Base-by-base conservation (phyloP, 2,797 vertebrate genomes). In the Gymnopithys bicolor region DNA sequence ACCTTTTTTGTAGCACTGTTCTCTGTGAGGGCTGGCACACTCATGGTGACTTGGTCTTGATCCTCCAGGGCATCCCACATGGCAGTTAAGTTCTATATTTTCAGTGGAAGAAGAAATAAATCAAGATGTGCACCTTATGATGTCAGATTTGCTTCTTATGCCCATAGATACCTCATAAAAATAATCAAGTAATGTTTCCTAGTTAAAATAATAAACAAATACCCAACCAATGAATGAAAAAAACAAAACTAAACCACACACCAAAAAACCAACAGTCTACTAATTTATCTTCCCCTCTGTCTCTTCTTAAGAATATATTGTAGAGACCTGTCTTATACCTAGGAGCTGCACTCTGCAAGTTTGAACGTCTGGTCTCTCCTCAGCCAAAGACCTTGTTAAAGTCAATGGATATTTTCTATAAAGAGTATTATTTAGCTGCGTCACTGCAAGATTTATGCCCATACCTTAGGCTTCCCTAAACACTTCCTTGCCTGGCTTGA, bases 391-490 rank as follows among this genome's bases (percentile, higher is more conserved):
- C 32, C 53, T 71, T 86, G n/a, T 81, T 78, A 69, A 88, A 94
- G 30, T 86, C n/a, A 69, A 59, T 39, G 18, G 13, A 33, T 75
- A 53, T 71, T 88, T 80, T 59, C 71, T 1, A 1, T 53, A 62
- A 51, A 77, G 46, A 32, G 7, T 56, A 60, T 71, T 62, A 85
- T 85, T 93, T 84, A 82, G 43, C 51, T 81, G 32, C 30, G 48
- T 58, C 60, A 68, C n/a, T 75, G 51, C 25, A 75, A 80, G 82
- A 93, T 91, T 75, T 95, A 89, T 96, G 89, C 35, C 46, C n/a
- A 39, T 81, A 71, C 66, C 43, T 68, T 48, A 87, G 75, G 66
- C 51, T 74, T 85, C 13, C 16, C 66, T 85, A 52, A 68, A 79
- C 30, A 83, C 25, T 66, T 91, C 2, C 5, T 80, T 92, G 64